These are phyloP conservation scores for Ostrea denselamellosa DNA, from an alignment of 1,140 invertebrate species.

Conservation along the genomic window DNA sequence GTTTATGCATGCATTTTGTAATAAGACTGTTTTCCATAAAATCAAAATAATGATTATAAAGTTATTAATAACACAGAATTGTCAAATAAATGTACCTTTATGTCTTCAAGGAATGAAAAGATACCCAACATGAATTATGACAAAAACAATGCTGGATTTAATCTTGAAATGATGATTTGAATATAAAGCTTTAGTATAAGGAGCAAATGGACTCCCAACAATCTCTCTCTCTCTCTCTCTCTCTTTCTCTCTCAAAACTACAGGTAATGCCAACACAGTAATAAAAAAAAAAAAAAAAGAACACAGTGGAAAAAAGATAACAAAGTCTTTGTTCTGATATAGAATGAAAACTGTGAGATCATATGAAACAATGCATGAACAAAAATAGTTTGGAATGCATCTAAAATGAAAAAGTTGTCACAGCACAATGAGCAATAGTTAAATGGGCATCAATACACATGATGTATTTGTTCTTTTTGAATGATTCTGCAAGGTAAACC, in stretches of 20 bases:
- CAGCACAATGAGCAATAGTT: background rate
- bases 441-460: background rate
- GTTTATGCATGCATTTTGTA: background rate
- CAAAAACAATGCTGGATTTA: background rate
- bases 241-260: background rate
- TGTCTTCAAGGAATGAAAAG: background rate
- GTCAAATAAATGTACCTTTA: background rate
- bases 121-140: background rate
- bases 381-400: slow-evolving; percentile 25
- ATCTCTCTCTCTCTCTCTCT: background rate
- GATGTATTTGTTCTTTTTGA: background rate
- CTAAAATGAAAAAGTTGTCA: background rate
- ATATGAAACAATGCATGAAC: slow-evolving; percentile 14
- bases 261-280: slow-evolving; percentile 20
- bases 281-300: background rate
- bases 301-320: slow-evolving; percentile 18
- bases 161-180: background rate
- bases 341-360: slow-evolving; percentile 25
- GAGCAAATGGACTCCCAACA: background rate
- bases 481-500: background rate
- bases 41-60: background rate
- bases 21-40: background rate
- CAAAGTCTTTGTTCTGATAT: slow-evolving; percentile 30
- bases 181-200: background rate
- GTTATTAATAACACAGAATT: background rate